Evolutionary conservation across 2,888 invertebrate genomes (phyloP), one percentile per base, ranked within the genome.

Genomic region (Ganaspis brasiliensis): DNA sequence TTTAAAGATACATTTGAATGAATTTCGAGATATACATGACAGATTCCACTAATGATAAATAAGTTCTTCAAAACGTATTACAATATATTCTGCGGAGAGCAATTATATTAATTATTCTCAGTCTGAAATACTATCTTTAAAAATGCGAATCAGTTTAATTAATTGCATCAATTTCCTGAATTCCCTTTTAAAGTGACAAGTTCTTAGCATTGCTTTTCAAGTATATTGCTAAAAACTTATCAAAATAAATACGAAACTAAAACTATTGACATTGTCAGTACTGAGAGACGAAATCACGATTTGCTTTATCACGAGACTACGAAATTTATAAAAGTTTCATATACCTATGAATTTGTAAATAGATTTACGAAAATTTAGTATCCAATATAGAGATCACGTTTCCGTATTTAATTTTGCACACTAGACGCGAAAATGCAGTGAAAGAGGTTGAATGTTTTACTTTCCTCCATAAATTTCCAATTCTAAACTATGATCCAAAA

Each of bases 261-360:
- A 40, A 63, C 12, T 40, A 37, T 63, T 12, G 14, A 40, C 40
- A 40, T 40, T 40, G 21, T 40, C 63, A 37, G 37, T 16, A 21
- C 14, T 16, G 40, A 40, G 40, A 63, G 63, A 63, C 63, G 4
- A 40, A 35, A 63, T 40, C 63, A 63, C 63, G 61, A 16, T 61
- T 61, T 37, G 37, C 37, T 16, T 35, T 37, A 61, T 61, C 9
- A 61, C 12, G 40, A 10, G 21, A 19, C 12, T 35, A 63, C 37
- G 19, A 63, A 37, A 2, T 40, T 40, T 37, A 63, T 63, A 40
- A 40, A 63, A 40, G 19, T 21, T 63, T 6, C 19, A 61, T 61
- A 21, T 59, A 59, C n/a, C 21, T 57, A 57, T 57, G 14, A 59
- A 59, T 59, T 59, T 59, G 16, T 35, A 59, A 59, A 59, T 59